A percentile compares a stretch with the other conserved stretches of the same genome.
Evolutionary conservation across 1,140 invertebrate genomes (phyloP).

Genomic region (Trichogramma pretiosum): DNA sequence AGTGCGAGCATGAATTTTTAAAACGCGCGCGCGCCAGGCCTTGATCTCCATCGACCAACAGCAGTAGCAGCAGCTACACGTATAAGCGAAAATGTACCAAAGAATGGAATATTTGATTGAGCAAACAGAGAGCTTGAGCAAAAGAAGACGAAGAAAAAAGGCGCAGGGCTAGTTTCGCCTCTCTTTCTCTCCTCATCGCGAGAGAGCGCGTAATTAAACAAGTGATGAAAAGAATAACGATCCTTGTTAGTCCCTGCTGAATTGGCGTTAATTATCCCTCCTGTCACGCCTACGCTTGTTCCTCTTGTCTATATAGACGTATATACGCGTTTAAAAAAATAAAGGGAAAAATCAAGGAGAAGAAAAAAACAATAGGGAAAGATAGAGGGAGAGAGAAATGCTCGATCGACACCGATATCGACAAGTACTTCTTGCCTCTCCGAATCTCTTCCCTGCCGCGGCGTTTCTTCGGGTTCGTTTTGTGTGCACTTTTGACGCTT

Average conservation of each 20-base stretch:
- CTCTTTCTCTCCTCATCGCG: too few relatives aligned
- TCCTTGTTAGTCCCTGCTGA: conserved; percentile 14
- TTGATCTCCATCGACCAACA: too few relatives aligned
- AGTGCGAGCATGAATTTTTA: not conserved
- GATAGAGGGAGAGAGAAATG: too few relatives aligned
- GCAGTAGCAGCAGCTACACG: not conserved
- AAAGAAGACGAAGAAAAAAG: not conserved
- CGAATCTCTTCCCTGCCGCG: too few relatives aligned
- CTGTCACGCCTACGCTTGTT: conserved; percentile 20
- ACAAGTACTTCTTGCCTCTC: too few relatives aligned
- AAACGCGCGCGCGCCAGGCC: not conserved
- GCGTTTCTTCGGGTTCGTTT: too few relatives aligned
- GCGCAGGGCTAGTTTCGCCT: not conserved
- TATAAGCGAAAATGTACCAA: not conserved
- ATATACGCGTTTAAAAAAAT: too few relatives aligned
- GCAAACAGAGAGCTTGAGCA: too few relatives aligned
- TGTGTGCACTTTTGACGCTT: conserved; percentile 34
- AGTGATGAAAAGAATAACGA: conserved; percentile 11
- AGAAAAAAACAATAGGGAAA: too few relatives aligned
- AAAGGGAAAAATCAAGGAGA: too few relatives aligned
- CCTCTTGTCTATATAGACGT: too few relatives aligned
- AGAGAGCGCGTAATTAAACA: conserved; percentile 5
- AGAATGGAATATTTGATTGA: not conserved
- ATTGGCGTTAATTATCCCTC: conserved; percentile 17
- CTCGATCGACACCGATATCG: too few relatives aligned